phyloP scores from a whole-genome alignment of 2,113 vertebrate genomes.

The Oryzias melastigma region DNA sequence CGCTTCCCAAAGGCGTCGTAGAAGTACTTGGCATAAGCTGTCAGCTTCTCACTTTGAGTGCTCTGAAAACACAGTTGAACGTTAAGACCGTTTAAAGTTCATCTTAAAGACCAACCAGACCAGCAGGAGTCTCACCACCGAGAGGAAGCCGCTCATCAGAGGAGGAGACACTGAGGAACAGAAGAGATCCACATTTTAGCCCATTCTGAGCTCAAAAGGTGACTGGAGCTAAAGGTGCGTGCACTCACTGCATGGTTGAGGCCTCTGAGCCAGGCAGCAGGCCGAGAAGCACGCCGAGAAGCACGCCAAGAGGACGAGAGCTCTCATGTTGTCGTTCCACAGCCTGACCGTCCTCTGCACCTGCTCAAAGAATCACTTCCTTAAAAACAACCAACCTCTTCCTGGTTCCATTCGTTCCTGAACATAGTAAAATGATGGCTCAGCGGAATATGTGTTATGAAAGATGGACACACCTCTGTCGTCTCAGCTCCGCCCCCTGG shows the following conservation, averaged over 20 bases:
- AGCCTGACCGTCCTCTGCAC: neutral
- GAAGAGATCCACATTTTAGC: neutral
- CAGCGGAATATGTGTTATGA: too few relatives aligned
- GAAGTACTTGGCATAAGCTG: constrained; percentile 42
- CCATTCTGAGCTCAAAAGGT: neutral
- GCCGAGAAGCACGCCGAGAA: constrained; percentile 35
- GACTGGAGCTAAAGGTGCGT: neutral
- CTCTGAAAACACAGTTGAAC: constrained; percentile 5
- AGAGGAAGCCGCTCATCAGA: constrained; percentile 36
- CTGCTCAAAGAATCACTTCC: constrained; percentile 25
- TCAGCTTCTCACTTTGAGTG: constrained; percentile 18
- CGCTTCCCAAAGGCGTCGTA: constrained; percentile 63
- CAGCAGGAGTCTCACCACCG: constrained; percentile 31
- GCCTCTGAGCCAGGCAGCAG: constrained; percentile 51
- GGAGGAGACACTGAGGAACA: constrained; percentile 33
- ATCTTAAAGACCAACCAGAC: neutral
- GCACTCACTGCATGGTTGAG: constrained; percentile 67
- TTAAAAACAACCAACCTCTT: constrained; percentile 14
- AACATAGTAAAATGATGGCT: too few relatives aligned
- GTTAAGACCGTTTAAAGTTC: neutral
- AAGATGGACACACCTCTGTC: too few relatives aligned
- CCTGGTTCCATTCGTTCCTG: neutral
- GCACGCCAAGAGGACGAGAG: constrained; percentile 39
- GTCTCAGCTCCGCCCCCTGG: too few relatives aligned
- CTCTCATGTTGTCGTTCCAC: constrained; percentile 30